Evolutionary conservation across 2,113 vertebrate species (phyloP).

Genomic region (Genyomyrus donnyi): DNA sequence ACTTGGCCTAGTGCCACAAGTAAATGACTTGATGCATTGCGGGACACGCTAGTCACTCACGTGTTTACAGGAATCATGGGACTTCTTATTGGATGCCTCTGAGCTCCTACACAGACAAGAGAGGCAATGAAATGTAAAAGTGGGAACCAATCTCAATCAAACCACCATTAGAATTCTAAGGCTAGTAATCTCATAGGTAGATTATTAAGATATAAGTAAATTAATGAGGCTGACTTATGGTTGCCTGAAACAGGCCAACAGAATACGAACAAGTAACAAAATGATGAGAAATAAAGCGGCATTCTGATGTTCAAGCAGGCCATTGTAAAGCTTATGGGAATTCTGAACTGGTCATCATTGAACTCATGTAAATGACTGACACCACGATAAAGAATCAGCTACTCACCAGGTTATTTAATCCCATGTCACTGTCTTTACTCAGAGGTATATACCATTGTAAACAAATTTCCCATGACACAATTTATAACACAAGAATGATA

Average conservation of each 20-base stretch:
- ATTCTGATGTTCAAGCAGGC: not conserved
- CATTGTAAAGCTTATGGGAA: not conserved
- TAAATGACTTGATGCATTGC: not conserved
- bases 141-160: not conserved
- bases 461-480: not conserved
- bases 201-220: not conserved
- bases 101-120: slow-evolving; percentile 32
- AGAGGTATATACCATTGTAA: not conserved
- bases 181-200: not conserved
- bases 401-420: not conserved
- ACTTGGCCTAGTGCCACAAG: not conserved
- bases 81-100: slow-evolving; percentile 54
- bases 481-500: not conserved
- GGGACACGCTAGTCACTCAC: slow-evolving; percentile 37
- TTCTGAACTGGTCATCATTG: not conserved
- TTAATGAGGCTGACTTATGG: not conserved
- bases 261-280: not conserved
- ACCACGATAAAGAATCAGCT: not conserved
- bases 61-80: slow-evolving; percentile 53
- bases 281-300: not conserved
- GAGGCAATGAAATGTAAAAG: not conserved
- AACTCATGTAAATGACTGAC: not conserved
- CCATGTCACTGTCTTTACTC: not conserved
- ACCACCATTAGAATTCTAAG: not conserved
- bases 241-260: not conserved